Percentiles rank a stretch among this genome's conserved stretches.
Conservation (phyloP, 2,888 invertebrate species). For the Tetranychus piercei region DNA sequence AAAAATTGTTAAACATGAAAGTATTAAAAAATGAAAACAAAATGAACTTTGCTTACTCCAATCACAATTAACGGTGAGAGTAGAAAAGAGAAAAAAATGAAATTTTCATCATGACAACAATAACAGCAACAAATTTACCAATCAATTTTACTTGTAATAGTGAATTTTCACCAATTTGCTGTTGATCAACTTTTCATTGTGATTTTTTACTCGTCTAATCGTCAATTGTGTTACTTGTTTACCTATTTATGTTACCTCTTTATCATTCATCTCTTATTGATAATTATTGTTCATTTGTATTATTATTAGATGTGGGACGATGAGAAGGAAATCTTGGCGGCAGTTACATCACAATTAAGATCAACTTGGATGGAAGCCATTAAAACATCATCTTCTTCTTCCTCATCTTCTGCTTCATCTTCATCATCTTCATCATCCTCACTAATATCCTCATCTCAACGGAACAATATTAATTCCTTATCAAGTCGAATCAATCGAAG, state of each 20-base stretch:
- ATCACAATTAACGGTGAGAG: too few relatives aligned
- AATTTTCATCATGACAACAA: too few relatives aligned
- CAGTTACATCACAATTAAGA: background rate
- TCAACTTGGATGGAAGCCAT: background rate
- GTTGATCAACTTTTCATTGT: too few relatives aligned
- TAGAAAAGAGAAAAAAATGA: too few relatives aligned
- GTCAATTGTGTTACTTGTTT: background rate
- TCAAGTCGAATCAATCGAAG: background rate
- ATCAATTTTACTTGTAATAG: too few relatives aligned
- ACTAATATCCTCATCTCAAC: background rate
- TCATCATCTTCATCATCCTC: background rate
- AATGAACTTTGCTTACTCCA: too few relatives aligned
- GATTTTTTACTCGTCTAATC: too few relatives aligned
- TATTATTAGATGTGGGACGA: background rate
- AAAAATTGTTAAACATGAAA: too few relatives aligned
- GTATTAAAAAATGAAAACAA: too few relatives aligned
- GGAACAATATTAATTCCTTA: background rate
- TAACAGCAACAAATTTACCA: too few relatives aligned
- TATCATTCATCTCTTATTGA: background rate
- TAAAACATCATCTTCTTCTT: background rate
- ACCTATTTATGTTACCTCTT: background rate
- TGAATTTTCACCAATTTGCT: too few relatives aligned
- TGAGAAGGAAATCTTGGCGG: background rate
- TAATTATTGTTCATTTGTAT: background rate
- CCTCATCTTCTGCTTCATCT: background rate